Base-by-base conservation (phyloP, 2,888 invertebrate genomes). In the Sarcophaga rosellei region DNA sequence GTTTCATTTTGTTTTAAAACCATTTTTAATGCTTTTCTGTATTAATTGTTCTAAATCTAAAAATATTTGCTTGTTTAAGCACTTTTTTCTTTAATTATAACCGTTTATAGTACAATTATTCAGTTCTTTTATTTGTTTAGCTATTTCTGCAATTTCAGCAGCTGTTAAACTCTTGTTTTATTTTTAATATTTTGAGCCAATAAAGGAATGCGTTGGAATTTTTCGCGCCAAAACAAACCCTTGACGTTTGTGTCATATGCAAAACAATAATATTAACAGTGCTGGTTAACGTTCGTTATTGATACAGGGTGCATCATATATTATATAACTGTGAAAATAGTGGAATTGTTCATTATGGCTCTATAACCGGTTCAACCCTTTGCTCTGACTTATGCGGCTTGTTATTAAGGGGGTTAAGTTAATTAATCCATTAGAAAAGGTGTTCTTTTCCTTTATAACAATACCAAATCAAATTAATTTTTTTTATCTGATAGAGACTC, bases 1-100 rank as follows among this genome's bases (percentile, higher is more conserved):
- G 59, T 63, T 47, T 81, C 66, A 81, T 62, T 86, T 76, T 88
- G 86, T 73, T 88, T 89, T 53, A 89, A 81, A 76, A 87, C 89
- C 90, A 90, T 90, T 87, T 81, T 80, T 53, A n/a, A 35, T 45
- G 10, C 25, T 68, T 77, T 20, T 20, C 45, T 47, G 53, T 20
- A 69, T 70, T 25, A 70, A 53, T 6, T 68, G 68, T 20, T 12
- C 57, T 65, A 83, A 80, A 61, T 75, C 74, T 47, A 61, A 62
- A 6, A 47, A 53, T n/a, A 25, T 17, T 53, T 84, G 65, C 53
- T 20, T 57, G 35, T 53, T 6, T 81, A 75, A 86, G 86, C 84
- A 84, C 4, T 75, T 84, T 84, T 70, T 45, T 10, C 61, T 15
- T 61, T 65, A 17, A 15, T 53, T 20, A 57, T 3, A 70, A 59